Base-by-base conservation (phyloP, 2,113 vertebrate genomes). In the Pterocles orientalis region DNA sequence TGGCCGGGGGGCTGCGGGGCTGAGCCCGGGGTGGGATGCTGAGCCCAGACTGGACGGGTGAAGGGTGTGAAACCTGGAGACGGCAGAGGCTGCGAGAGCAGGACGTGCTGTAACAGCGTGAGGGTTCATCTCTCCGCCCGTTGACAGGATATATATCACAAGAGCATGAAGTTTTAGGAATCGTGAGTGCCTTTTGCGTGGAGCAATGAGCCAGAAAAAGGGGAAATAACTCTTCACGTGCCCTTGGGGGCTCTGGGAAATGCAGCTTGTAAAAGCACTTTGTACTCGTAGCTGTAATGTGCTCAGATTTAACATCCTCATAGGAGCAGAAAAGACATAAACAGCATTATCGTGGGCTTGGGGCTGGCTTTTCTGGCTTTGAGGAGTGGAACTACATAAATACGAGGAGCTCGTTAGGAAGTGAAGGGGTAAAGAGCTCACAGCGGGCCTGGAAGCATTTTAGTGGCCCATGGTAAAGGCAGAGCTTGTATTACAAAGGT, bases 21-120 rank as follows among this genome's bases (percentile, higher is more conserved):
- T 12, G 39, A 12, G 39, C 2, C 1, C 2, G 9, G 31, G 12
- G 0, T 47, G 93, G 33, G 47, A 2, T 23, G 54, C 28, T 2
- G 6, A 19, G 57, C 64, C 48, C 14, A 6, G 4, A 11, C 0
- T 0, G 82, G 51, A 19, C 5, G 28, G 77, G 47, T 20, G 48
- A n/a, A 28, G 43, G 7, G 12, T 1, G 15, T 14, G 61, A 23
- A 21, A 14, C 18, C 9, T 5, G 80, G 60, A 23, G 79, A 4
- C 60, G 14, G 24, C 4, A 11, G 9, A 28, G 70, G 39, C 69
- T 84, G 69, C 5, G 0, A 25, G 54, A 60, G 54, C 82, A 60
- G 82, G 24, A 21, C 3, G 12, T 23, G 39, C 66, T 36, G 6
- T 26, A 7, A 24, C 29, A 23, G 4, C 2, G 45, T 24, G n/a